A percentile compares a stretch with the other conserved stretches of the same genome.
Conservation (phyloP, 2,797 vertebrate genomes). For the Arctocebus calabarensis region DNA sequence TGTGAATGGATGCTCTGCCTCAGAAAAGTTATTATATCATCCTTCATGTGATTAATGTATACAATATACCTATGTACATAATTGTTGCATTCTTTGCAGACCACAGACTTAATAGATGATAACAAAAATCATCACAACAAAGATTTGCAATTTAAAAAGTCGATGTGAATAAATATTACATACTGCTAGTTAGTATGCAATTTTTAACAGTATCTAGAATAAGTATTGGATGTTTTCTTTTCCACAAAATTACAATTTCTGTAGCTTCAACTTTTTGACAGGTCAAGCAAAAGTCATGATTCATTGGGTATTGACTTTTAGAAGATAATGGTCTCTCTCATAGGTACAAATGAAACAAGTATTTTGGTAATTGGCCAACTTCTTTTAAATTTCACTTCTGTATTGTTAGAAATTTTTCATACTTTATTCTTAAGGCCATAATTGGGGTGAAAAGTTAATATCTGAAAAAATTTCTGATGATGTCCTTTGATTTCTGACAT, state of each 20-base stretch:
- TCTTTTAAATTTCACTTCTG: not conserved
- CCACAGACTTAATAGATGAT: not conserved
- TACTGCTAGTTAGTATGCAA: not conserved
- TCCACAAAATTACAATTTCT: constrained; percentile 3
- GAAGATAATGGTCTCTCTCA: not conserved
- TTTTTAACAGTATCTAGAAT: not conserved
- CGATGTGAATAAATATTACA: not conserved
- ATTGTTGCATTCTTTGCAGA: not conserved
- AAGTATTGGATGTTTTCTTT: not conserved
- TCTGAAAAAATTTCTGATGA: constrained; percentile 34
- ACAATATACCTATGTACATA: not conserved
- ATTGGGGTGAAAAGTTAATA: constrained; percentile 58
- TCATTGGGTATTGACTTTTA: constrained; percentile 31
- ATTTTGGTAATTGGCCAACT: not conserved
- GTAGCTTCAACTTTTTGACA: constrained; percentile 7
- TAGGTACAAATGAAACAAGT: not conserved
- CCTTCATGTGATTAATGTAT: not conserved
- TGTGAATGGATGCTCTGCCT: too few species aligned
- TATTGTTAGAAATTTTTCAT: not conserved
- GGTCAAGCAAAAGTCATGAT: not conserved
- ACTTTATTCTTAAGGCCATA: constrained; percentile 26
- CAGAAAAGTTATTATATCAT: too few species aligned
- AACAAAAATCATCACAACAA: not conserved
- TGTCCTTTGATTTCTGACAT: constrained; percentile 61
- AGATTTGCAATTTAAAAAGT: not conserved